Evolutionary conservation across 2,113 vertebrate species (phyloP).

Genomic region (Apaloderma vittatum): DNA sequence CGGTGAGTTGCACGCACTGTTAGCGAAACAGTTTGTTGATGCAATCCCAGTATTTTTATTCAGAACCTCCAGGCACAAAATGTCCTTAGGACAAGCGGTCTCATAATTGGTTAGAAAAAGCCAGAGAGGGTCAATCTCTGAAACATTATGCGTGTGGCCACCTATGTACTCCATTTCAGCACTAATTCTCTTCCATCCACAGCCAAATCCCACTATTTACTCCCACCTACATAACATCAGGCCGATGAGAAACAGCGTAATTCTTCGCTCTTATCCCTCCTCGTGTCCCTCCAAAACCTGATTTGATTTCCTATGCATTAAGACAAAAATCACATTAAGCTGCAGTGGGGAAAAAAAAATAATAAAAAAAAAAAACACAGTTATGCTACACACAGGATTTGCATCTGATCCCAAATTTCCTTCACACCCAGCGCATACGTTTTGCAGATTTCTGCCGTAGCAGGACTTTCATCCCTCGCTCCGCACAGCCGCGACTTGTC

Average conservation of each 20-base stretch:
- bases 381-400: background rate
- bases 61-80: background rate
- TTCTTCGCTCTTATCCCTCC: background rate
- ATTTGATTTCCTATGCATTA: background rate
- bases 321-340: conserved; percentile 45
- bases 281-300: background rate
- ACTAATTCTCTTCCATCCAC: background rate
- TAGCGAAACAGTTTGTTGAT: background rate
- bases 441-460: background rate
- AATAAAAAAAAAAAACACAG: background rate
- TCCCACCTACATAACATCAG: background rate
- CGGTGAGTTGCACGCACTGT: background rate
- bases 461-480: conserved; percentile 57
- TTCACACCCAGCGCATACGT: background rate
- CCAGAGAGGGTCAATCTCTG: background rate
- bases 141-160: background rate
- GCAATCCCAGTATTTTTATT: background rate
- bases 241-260: conserved; percentile 2
- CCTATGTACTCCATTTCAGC: background rate
- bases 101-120: background rate
- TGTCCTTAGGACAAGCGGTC: background rate
- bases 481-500: conserved; percentile 41
- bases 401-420: conserved; percentile 36
- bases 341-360: accelerated
- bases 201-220: background rate